Evolutionary conservation across 2,797 vertebrate species (phyloP).

Genomic region (Tamandua tetradactyla): DNA sequence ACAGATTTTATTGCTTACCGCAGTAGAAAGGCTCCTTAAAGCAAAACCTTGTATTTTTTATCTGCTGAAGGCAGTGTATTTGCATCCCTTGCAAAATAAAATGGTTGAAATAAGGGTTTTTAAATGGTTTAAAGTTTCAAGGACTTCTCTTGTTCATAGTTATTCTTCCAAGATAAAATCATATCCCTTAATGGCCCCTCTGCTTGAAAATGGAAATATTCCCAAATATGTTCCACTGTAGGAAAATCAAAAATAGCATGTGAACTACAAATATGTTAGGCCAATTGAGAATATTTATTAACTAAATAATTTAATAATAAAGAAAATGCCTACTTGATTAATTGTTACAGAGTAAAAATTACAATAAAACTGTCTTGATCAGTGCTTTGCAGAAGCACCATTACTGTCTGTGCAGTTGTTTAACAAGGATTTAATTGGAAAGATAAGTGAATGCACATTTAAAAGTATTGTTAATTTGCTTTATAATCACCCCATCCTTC

Average conservation of each 20-base stretch:
- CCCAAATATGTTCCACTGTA: conserved; percentile 59
- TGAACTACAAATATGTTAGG: conserved; percentile 84
- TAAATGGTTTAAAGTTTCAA: conserved; percentile 73
- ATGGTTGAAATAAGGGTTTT: conserved; percentile 22
- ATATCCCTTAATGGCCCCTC: conserved; percentile 55
- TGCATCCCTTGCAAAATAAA: conserved; percentile 37
- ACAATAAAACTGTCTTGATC: conserved; percentile 92
- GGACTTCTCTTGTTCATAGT: conserved; percentile 47
- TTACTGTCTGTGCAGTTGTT: conserved; percentile 92
- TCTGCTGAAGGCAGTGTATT: conserved; percentile 49
- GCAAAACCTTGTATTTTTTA: conserved; percentile 48
- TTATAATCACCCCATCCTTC: conserved; percentile 92
- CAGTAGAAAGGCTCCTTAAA: conserved; percentile 67
- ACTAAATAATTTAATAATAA: conserved; percentile 92
- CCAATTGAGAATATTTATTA: conserved; percentile 88
- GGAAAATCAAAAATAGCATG: conserved; percentile 82
- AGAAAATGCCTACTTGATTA: conserved; percentile 91
- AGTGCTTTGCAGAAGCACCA: conserved; percentile 89
- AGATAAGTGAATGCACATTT: conserved; percentile 93
- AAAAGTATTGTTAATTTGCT: conserved; percentile 94
- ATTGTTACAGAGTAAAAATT: conserved; percentile 92
- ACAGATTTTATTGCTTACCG: conserved; percentile 62
- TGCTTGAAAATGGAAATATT: conserved; percentile 62
- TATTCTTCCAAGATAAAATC: conserved; percentile 65
- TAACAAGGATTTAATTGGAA: conserved; percentile 94